Base-by-base conservation (phyloP, 2,797 vertebrate genomes). In the Acipenser oxyrinchus region DNA sequence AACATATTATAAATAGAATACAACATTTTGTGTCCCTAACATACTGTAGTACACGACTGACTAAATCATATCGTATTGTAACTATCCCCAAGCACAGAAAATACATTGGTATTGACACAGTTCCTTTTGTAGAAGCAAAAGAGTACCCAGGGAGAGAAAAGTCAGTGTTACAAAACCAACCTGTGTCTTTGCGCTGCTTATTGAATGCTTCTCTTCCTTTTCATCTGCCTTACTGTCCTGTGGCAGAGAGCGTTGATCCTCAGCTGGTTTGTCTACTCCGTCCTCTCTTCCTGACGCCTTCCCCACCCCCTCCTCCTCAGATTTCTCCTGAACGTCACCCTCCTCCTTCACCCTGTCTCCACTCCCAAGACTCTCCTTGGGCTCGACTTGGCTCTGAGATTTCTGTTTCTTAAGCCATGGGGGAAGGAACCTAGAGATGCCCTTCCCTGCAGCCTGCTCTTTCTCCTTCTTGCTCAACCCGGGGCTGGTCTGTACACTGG, bases 331-430 rank as follows among this genome's bases (percentile, higher is more conserved):
- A 37, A 37, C 37, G 37, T 37, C 3, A 37, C 37, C 37, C 37
- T 84, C 84, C 70, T 72, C 75, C 6, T 72, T 74, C 59, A 53
- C 77, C 51, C 77, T 62, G 73, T 66, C 66, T 2, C 59, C 82
- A 10, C 78, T 85, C 77, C 76, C 83, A 59, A 82, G 78, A 70
- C 89, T 89, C 77, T 95, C 89, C 79, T 83, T 87, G 70, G 84
- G 74, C 60, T 81, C 82, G 68, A 89, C 82, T 79, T 94, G 90
- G 72, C 83, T 93, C 73, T 91, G 92, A 10, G 96, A 96, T 75
- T 93, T 97, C 68, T 96, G 96, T 72, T 95, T 97, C 84, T 96
- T 99, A 83, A 95, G 91, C 96, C 96, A 99, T 61, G 94, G 91
- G 4, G 96, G 95, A 67, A 99, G 84, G 74, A 97, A 98, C 51